These are phyloP conservation scores for Heliconius sara DNA, from an alignment of 2,888 invertebrate genomes.

Conservation along the genomic window DNA sequence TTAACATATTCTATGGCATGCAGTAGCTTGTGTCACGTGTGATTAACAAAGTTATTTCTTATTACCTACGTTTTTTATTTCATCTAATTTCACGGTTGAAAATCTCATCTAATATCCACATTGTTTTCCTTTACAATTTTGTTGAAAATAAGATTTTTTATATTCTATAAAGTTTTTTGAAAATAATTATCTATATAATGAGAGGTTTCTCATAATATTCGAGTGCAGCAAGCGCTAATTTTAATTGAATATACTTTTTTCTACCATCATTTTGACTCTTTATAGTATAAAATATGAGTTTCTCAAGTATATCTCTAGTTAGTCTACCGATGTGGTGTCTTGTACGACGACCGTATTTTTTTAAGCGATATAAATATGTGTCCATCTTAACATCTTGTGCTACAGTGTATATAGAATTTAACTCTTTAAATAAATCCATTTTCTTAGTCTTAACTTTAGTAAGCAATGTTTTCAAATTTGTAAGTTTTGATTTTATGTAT, in stretches of 20 bases:
- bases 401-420: slow-evolving; percentile 60
- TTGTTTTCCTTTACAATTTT: neutral
- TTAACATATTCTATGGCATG: neutral
- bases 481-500: slow-evolving; percentile 53
- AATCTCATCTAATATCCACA: slow-evolving; percentile 39
- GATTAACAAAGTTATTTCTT: slow-evolving; percentile 4
- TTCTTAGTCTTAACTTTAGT: slow-evolving; percentile 54
- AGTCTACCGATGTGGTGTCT: slow-evolving; percentile 53
- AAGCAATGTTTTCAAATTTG: slow-evolving; percentile 55
- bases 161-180: slow-evolving; percentile 23
- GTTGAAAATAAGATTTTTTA: neutral
- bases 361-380: slow-evolving; percentile 63
- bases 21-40: neutral
- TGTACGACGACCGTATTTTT: slow-evolving; percentile 55
- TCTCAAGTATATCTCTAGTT: slow-evolving; percentile 58
- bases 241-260: slow-evolving; percentile 55
- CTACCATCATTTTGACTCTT: slow-evolving; percentile 51
- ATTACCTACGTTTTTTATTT: neutral
- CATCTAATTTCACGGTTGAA: slow-evolving; percentile 45
- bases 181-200: neutral
- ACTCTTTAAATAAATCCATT: slow-evolving; percentile 57
- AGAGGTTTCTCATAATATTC: slow-evolving; percentile 56
- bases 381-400: slow-evolving; percentile 59
- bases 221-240: slow-evolving; percentile 59
- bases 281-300: slow-evolving; percentile 57